These are phyloP conservation scores for Pachycephala philippinensis DNA, from an alignment of 2,113 vertebrate species.

Conservation along the genomic window DNA sequence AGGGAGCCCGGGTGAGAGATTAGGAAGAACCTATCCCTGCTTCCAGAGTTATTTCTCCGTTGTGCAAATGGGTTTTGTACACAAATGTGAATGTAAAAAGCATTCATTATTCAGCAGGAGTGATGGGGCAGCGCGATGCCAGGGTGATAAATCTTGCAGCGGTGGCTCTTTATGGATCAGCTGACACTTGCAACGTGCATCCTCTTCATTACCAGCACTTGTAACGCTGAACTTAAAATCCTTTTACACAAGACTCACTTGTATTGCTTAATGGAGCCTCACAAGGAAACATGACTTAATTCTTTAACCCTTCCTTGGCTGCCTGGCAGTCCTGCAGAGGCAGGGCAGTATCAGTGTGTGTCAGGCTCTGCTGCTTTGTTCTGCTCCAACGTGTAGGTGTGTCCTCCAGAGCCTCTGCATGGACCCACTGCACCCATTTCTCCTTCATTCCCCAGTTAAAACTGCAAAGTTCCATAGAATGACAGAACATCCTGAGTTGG, in stretches of 20 bases:
- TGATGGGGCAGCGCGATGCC: not conserved
- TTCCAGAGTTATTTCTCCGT: not conserved
- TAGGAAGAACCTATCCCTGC: not conserved
- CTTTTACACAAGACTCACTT: conserved; percentile 52
- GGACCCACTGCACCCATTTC: not conserved
- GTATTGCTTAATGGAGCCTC: conserved; percentile 67
- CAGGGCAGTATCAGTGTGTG: accelerated
- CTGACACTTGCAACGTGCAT: conserved; percentile 60
- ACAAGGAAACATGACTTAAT: conserved; percentile 5
- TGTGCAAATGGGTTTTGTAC: conserved; percentile 43
- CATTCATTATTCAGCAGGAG: conserved; percentile 59
- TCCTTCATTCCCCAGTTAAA: not conserved
- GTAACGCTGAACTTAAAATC: conserved; percentile 67
- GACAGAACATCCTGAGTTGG: not conserved
- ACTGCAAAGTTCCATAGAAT: not conserved
- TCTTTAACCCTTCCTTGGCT: conserved; percentile 42
- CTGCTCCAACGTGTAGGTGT: not conserved
- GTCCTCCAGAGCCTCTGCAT: not conserved
- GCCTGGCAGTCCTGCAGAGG: not conserved
- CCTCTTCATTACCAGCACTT: conserved; percentile 66
- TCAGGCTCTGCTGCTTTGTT: not conserved
- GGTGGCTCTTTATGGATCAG: conserved; percentile 50
- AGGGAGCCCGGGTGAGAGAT: not conserved
- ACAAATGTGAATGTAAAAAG: not conserved
- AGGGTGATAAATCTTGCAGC: conserved; percentile 20